Conservation (phyloP, 2,113 vertebrate genomes). For the Rutilus rutilus region DNA sequence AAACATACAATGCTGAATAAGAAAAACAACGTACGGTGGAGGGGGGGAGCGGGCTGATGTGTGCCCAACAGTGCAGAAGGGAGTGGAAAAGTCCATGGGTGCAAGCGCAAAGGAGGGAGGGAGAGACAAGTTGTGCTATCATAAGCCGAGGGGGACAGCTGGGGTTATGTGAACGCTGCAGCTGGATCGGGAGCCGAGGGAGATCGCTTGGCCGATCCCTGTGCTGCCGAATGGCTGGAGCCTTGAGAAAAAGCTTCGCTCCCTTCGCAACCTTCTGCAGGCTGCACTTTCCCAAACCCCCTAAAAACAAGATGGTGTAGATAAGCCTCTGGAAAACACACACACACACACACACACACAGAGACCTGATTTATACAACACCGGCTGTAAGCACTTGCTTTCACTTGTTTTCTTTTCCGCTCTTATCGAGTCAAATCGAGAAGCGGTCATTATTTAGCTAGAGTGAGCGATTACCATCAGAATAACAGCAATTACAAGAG, state of each 20-base stretch:
- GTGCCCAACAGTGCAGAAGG: constrained; percentile 68
- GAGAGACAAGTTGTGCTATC: constrained; percentile 80
- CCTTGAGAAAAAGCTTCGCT: constrained; percentile 71
- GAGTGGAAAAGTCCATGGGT: constrained; percentile 84
- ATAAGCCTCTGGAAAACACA: constrained; percentile 66
- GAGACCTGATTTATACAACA: constrained; percentile 71
- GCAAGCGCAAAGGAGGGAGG: constrained; percentile 62
- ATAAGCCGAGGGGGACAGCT: constrained; percentile 79
- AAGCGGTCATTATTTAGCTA: constrained; percentile 49
- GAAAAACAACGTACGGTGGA: constrained; percentile 63
- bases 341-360: constrained; percentile 60
- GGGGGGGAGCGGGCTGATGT: constrained; percentile 57
- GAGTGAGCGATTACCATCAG: constrained; percentile 49
- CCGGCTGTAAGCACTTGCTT: constrained; percentile 54
- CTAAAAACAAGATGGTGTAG: constrained; percentile 68
- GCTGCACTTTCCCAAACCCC: constrained; percentile 59
- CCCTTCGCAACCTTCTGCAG: constrained; percentile 53
- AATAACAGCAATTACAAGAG: constrained; percentile 56
- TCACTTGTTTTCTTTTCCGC: constrained; percentile 56
- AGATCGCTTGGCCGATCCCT: constrained; percentile 77
- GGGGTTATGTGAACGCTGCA: constrained; percentile 85
- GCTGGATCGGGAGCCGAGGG: constrained; percentile 78
- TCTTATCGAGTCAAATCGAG: constrained; percentile 55
- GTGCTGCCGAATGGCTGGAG: constrained; percentile 65
- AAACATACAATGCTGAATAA: constrained; percentile 66